Percentiles rank a stretch among this genome's conserved stretches.
These are phyloP conservation scores for Oceanodroma leucorhoa DNA, from an alignment of 2,797 vertebrate species.

Conservation along the genomic window DNA sequence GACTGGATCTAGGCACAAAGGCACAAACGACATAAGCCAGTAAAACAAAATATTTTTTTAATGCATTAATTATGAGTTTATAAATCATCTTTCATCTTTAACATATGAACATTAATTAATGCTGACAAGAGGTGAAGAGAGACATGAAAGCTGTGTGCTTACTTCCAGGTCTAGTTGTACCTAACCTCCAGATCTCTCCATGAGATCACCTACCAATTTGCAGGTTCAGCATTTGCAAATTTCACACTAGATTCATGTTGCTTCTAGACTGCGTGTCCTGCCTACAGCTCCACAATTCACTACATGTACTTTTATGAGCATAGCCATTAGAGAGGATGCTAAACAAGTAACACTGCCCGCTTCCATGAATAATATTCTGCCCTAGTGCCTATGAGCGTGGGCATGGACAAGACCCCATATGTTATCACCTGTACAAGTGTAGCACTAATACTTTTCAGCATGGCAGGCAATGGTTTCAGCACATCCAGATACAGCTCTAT, in stretches of 20 bases:
- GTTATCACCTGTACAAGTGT: not conserved
- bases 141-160: not conserved
- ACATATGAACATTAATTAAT: not conserved
- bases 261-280: not conserved
- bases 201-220: not conserved
- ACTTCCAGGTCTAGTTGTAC: not conserved
- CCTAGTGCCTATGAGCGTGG: accelerated
- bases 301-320: not conserved
- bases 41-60: not conserved
- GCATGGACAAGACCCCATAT: accelerated
- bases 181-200: not conserved
- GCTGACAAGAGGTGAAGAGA: not conserved
- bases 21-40: not conserved
- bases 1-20: not conserved
- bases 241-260: not conserved
- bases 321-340: not conserved
- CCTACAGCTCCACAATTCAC: not conserved
- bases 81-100: not conserved
- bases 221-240: not conserved
- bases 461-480: not conserved
- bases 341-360: not conserved
- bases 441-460: not conserved
- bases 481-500: not conserved
- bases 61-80: not conserved
- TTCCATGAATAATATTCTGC: not conserved